Base-by-base conservation (phyloP, 2,888 invertebrate species). In the Unio delphinus region DNA sequence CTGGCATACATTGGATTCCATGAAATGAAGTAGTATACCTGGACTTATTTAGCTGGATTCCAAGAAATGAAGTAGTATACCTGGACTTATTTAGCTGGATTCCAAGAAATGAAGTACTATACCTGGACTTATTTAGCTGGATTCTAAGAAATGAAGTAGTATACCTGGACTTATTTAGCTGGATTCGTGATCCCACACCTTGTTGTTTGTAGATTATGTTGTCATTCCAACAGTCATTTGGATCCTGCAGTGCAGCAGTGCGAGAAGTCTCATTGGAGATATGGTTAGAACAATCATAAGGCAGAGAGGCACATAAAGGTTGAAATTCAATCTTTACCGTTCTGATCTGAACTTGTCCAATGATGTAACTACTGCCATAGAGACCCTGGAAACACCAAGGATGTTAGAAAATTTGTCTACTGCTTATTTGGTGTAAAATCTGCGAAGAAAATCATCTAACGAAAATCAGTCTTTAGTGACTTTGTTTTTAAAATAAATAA, bases 321-420 rank as follows among this genome's bases (percentile, higher is more conserved):
- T 78, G 72, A 8, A 75, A 71, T 6, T 57, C 67, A 1, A 83
- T 76, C n/a, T 83, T 79, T 45, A 86, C 72, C 64, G 87, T 87
- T 20, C 88, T 80, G 3, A 89, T 62, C 54, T 84, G 81, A 20
- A 87, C 80, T 8, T 82, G 70, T 6, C 89, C 89, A 56, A 89
- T 81, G 55, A 88, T 69, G 56, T 78, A 75, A 56, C 73, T 79
- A 67, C 70, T 80, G 18, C 73, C 73, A 56, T 74, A 65, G 18
- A 69, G 62, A 54, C 55, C 69, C 79, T 79, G 65, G 20, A 72
- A 66, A 45, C 58, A 57, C 64, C 56, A 73, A 60, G 45, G 15
- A 45, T 45, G 15, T 45, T 45, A 59, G n/a, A 56, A 45, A 45
- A 15, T 45, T 64, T n/a, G n/a, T 28, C n/a, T 23, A 54, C 20